Evolutionary conservation across 92 coral and sea anemone genomes (phyloP).

Genomic region (Paramuricea clavata): DNA sequence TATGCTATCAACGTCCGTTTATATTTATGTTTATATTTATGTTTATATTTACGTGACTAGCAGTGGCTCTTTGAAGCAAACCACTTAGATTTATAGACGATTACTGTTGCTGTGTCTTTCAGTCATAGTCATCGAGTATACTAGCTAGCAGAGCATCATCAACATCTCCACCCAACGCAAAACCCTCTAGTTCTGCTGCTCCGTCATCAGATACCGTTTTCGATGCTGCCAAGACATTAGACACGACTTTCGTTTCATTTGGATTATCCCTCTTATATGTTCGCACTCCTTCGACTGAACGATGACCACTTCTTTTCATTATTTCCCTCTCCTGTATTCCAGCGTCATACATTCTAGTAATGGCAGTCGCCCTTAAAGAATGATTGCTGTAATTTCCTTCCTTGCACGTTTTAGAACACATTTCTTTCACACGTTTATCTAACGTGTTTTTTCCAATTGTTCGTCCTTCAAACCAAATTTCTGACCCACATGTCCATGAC

Average conservation of each 20-base stretch:
- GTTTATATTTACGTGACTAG: too few relatives aligned
- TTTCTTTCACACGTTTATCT: slow-evolving; percentile 28
- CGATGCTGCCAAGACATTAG: slow-evolving; percentile 8
- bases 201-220: neutral
- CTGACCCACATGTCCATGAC: slow-evolving; percentile 19
- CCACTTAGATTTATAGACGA: too few relatives aligned
- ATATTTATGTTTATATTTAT: too few relatives aligned
- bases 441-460: slow-evolving; percentile 41
- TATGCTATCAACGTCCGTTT: too few relatives aligned
- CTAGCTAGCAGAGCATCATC: slow-evolving; percentile 16
- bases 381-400: slow-evolving; percentile 49
- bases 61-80: too few relatives aligned
- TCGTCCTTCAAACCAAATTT: slow-evolving; percentile 39
- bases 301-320: slow-evolving; percentile 54
- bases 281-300: slow-evolving; percentile 39
- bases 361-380: slow-evolving; percentile 46
- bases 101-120: too few relatives aligned
- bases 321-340: slow-evolving; percentile 38
- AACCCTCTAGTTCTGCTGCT: neutral
- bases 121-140: too few relatives aligned
- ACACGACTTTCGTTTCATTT: neutral
- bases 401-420: slow-evolving; percentile 37
- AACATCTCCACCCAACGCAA: slow-evolving; percentile 8
- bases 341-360: slow-evolving; percentile 39
- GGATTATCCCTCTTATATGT: slow-evolving; percentile 24